phyloP scores from a whole-genome alignment of 2,113 vertebrate genomes.

The Chionodraco myersi region DNA sequence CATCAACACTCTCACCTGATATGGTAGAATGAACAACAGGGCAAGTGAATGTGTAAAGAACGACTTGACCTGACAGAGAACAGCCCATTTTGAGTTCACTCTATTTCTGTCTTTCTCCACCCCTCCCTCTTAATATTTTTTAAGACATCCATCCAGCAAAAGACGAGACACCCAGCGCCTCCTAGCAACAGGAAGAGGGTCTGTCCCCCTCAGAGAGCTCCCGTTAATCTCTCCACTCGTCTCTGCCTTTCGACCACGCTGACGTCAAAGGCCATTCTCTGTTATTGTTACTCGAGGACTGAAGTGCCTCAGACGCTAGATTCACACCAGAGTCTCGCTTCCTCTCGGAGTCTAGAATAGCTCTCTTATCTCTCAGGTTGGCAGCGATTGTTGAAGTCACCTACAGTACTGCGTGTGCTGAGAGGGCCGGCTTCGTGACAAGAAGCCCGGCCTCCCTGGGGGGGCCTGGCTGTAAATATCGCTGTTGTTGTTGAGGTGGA shows the following conservation, averaged over 20 bases:
- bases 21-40: background rate
- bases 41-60: slow-evolving; percentile 11
- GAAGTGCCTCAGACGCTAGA: slow-evolving; percentile 45
- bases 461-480: slow-evolving; percentile 69
- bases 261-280: slow-evolving; percentile 65
- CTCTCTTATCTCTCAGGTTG: slow-evolving; percentile 24
- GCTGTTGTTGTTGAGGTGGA: slow-evolving; percentile 63
- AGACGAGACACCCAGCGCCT: slow-evolving; percentile 52
- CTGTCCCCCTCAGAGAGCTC: slow-evolving; percentile 51
- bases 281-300: slow-evolving; percentile 64
- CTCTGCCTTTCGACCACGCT: slow-evolving; percentile 53
- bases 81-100: slow-evolving; percentile 31
- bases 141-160: slow-evolving; percentile 52
- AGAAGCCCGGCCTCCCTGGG: slow-evolving; percentile 53
- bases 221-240: slow-evolving; percentile 60
- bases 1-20: background rate
- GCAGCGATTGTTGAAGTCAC: slow-evolving; percentile 55
- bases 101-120: slow-evolving; percentile 38
- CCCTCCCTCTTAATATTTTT: slow-evolving; percentile 31
- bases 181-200: slow-evolving; percentile 70
- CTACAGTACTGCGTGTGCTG: slow-evolving; percentile 42
- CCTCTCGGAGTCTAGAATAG: slow-evolving; percentile 67
- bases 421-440: slow-evolving; percentile 58
- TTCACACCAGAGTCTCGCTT: slow-evolving; percentile 60
- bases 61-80: slow-evolving; percentile 26